Evolutionary conservation across 2,113 vertebrate species (phyloP), one percentile per base, ranked within the genome.

Genomic region (Gymnarchus niloticus): DNA sequence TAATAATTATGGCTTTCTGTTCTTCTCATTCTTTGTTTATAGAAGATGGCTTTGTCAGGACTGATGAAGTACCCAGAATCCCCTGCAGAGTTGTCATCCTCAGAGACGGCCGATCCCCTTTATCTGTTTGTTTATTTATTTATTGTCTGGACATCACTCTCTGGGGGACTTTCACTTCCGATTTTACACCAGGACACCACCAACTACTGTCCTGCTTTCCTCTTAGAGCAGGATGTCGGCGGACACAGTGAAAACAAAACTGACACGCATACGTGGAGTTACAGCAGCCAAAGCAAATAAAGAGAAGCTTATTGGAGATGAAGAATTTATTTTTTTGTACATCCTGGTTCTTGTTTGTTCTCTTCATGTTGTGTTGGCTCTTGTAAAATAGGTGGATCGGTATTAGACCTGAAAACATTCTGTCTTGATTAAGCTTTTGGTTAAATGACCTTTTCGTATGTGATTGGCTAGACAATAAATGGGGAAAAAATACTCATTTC

Each of bases 61-160:
- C 33, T 85, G 48, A 78, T 48, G 65, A 77, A 76, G 51, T 78
- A 77, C 51, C 49, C 84, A 85, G 69, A 85, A 78, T 85, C 37
- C 73, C 73, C 84, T 44, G 52, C 37, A 57, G 84, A 14, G 65
- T 33, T 41, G 65, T 73, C 76, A n/a, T 37, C 44, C 44, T 78
- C 23, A 9, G 37, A 23, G 37, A 2, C 23, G 8, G 41, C 76
- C 37, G 21, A 44, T 21, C 46, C 46, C 37, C 21, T n/a, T 48
- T 48, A 41, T 46, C 41, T 46, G 4, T 48, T 12, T 12, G 46
- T 48, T n/a, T 73, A 73, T 57, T 69, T 4, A 14, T 78, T 48
- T n/a, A 78, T 8, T 6, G 23, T 78, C 7, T 17, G 76, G 46
- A 78, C 76, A 9, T 48, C 23, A 3, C 76, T 12, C 1, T 78